Evolutionary conservation across 2,888 invertebrate species (phyloP).

Genomic region (Acronicta leporina): DNA sequence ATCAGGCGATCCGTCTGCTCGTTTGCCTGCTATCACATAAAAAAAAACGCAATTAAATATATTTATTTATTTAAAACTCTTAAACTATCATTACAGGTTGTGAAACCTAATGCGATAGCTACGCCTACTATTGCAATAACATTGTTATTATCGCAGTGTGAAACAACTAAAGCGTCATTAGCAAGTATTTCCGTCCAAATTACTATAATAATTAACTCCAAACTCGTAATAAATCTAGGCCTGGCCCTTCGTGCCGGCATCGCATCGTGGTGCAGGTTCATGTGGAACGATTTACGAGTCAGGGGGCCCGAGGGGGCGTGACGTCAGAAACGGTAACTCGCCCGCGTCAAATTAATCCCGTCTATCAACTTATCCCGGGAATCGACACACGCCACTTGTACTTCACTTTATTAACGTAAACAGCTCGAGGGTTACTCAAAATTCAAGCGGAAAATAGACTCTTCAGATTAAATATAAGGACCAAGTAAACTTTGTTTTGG

Average conservation of each 20-base stretch:
- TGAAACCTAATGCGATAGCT: no score
- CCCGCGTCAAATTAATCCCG: constrained; percentile 61
- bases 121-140: constrained; percentile 12
- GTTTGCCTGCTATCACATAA: no score
- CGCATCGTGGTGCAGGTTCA: constrained; percentile 43
- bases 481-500: constrained; percentile 26
- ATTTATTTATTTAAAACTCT: no score
- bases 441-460: constrained; percentile 36
- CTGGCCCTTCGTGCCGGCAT: constrained; percentile 31
- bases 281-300: constrained; percentile 59
- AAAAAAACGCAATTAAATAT: no score
- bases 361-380: constrained; percentile 50
- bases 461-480: constrained; percentile 24
- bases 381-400: constrained; percentile 40
- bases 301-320: constrained; percentile 26
- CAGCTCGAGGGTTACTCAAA: constrained; percentile 15
- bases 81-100: no score
- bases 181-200: constrained; percentile 37
- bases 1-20: no score
- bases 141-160: constrained; percentile 28
- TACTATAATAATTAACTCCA: constrained; percentile 48
- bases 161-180: constrained; percentile 29
- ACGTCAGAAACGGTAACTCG: constrained; percentile 25
- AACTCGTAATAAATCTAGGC: constrained; percentile 54
- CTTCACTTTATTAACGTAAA: constrained; percentile 26